These are phyloP conservation scores for Euwallacea fornicatus DNA, from an alignment of 1,140 invertebrate genomes.

Conservation along the genomic window DNA sequence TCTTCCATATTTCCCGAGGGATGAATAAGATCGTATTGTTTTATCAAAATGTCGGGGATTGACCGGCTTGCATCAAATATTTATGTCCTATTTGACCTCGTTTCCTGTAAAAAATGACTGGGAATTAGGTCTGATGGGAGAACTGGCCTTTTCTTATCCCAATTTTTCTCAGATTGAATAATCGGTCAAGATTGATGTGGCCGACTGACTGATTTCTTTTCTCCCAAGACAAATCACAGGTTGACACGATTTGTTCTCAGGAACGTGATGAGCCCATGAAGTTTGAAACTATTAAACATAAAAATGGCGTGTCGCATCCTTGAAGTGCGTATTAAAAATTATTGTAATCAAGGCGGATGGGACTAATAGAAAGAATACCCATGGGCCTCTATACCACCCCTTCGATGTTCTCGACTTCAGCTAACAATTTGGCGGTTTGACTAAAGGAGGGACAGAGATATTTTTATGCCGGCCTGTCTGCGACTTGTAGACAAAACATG, in stretches of 20 bases:
- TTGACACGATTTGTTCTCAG: too few species aligned
- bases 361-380: too few species aligned
- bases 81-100: conserved; percentile 4
- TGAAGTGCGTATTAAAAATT: too few species aligned
- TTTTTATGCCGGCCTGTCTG: not conserved
- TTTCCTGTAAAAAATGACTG: conserved; percentile 18
- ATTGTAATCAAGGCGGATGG: too few species aligned
- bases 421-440: not conserved
- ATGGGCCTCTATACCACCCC: not conserved
- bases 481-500: not conserved
- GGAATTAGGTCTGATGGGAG: conserved; percentile 14
- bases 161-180: not conserved
- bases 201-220: not conserved
- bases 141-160: not conserved
- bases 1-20: conserved; percentile 38
- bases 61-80: conserved; percentile 33
- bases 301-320: not conserved
- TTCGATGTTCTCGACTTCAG: not conserved
- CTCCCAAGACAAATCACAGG: not conserved
- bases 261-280: too few species aligned
- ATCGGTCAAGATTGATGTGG: conserved; percentile 7
- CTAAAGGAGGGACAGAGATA: not conserved
- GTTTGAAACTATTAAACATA: not conserved
- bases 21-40: conserved; percentile 39
- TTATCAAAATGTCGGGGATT: conserved; percentile 42